Conservation (phyloP, 2,113 vertebrate species). For the Scolopax mira region DNA sequence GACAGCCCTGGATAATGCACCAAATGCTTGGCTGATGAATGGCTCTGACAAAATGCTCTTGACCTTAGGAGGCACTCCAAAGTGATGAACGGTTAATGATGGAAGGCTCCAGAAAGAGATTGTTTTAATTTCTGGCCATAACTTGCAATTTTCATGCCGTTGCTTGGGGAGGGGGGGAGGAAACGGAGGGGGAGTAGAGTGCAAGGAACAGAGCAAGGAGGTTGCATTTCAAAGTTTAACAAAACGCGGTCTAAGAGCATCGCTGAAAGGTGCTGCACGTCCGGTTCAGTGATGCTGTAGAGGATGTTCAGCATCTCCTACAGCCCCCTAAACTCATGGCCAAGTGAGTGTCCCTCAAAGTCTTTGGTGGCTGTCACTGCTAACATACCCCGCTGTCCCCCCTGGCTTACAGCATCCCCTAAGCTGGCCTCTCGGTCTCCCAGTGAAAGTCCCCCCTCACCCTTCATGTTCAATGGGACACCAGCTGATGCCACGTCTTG, state of each 20-base stretch:
- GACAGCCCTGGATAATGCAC: background rate
- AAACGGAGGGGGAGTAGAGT: background rate
- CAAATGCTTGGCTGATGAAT: background rate
- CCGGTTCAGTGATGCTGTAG: background rate
- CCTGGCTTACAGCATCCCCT: background rate
- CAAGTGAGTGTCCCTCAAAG: background rate
- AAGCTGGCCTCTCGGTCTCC: background rate
- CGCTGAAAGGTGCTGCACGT: accelerated
- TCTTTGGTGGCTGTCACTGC: background rate
- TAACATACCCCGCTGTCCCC: too few relatives aligned
- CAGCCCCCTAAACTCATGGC: background rate
- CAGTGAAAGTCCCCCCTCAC: background rate
- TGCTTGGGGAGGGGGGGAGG: background rate
- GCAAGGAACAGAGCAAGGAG: background rate
- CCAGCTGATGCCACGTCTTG: background rate
- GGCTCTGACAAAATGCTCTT: background rate
- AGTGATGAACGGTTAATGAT: constrained; percentile 13
- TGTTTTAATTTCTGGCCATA: constrained; percentile 25
- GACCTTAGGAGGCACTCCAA: constrained; percentile 28
- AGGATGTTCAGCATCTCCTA: background rate
- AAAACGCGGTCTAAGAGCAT: background rate
- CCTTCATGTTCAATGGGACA: background rate
- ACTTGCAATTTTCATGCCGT: background rate
- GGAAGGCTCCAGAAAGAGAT: background rate
- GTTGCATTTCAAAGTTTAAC: background rate